Conservation (phyloP, 2,888 invertebrate species). For the Gnatocerus cornutus region DNA sequence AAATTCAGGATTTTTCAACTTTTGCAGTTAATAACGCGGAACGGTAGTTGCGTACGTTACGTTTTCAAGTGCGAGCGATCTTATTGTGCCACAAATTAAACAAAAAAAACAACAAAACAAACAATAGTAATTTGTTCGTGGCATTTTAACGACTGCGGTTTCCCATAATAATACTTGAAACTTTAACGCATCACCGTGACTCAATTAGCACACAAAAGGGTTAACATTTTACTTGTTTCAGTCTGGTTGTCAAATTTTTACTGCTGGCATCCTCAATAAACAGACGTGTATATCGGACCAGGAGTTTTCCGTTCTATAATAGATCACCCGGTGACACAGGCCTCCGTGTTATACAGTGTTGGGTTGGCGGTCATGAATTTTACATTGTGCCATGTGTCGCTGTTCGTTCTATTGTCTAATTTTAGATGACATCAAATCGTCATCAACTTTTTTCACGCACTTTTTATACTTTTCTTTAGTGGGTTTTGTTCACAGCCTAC, state of each 20-base stretch:
- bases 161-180: constrained; percentile 38
- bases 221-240: constrained; percentile 14
- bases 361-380: constrained; percentile 43
- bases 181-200: constrained; percentile 38
- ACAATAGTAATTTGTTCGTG: constrained; percentile 35
- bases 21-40: constrained; percentile 5
- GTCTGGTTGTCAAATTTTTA: constrained; percentile 28
- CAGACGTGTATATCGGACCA: constrained; percentile 22
- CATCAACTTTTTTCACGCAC: constrained; percentile 23
- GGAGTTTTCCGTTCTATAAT: constrained; percentile 34
- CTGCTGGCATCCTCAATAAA: constrained; percentile 15
- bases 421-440: constrained; percentile 39
- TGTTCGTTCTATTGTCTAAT: constrained; percentile 46
- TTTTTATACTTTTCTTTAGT: constrained; percentile 13
- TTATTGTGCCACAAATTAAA: constrained; percentile 27
- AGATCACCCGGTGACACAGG: constrained; percentile 38
- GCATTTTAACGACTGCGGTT: constrained; percentile 38
- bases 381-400: constrained; percentile 45
- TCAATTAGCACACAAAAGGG: constrained; percentile 42
- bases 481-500: neutral
- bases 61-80: constrained; percentile 20
- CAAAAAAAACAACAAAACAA: constrained; percentile 24
- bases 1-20: constrained; percentile 2
- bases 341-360: constrained; percentile 28
- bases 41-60: constrained; percentile 7